phyloP scores from a whole-genome alignment of 2,888 invertebrate genomes.

The Apoda limacodes region DNA sequence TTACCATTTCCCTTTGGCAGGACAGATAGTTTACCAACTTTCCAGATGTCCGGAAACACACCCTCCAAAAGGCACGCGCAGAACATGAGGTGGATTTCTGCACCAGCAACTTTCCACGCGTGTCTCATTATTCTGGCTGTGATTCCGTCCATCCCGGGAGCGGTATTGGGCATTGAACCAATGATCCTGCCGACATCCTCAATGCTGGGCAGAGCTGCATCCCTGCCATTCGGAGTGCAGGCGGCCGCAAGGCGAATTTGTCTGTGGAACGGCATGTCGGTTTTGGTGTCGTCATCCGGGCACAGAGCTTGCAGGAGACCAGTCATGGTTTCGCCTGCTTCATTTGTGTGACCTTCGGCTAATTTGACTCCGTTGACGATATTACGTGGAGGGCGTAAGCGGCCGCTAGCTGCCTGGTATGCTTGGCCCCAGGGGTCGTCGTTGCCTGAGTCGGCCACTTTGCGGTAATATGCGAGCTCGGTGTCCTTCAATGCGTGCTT shows the following conservation, averaged over 20 bases:
- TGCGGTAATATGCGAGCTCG: neutral
- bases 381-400: too few species aligned
- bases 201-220: conserved; percentile 8
- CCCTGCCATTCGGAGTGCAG: conserved; percentile 15
- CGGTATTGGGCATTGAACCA: conserved; percentile 20
- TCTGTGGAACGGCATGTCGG: conserved; percentile 19
- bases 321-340: conserved; percentile 14
- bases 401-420: too few species aligned
- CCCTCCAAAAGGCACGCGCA: too few species aligned
- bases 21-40: conserved; percentile 6
- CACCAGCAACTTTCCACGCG: too few species aligned
- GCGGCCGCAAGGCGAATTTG: conserved; percentile 17
- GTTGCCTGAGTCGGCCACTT: neutral
- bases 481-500: neutral
- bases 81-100: too few species aligned
- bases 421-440: too few species aligned
- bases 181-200: conserved; percentile 15
- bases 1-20: conserved; percentile 13
- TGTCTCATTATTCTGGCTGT: conserved; percentile 17
- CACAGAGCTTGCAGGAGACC: conserved; percentile 19
- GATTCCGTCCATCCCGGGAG: conserved; percentile 25
- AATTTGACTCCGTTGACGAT: conserved; percentile 2
- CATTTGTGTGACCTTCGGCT: conserved; percentile 2
- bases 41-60: conserved; percentile 16
- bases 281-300: conserved; percentile 21